Percentiles rank a stretch among this genome's conserved stretches.
Evolutionary conservation across 1,140 invertebrate genomes (phyloP).

Genomic region (Hyposmocoma kahamanoa): DNA sequence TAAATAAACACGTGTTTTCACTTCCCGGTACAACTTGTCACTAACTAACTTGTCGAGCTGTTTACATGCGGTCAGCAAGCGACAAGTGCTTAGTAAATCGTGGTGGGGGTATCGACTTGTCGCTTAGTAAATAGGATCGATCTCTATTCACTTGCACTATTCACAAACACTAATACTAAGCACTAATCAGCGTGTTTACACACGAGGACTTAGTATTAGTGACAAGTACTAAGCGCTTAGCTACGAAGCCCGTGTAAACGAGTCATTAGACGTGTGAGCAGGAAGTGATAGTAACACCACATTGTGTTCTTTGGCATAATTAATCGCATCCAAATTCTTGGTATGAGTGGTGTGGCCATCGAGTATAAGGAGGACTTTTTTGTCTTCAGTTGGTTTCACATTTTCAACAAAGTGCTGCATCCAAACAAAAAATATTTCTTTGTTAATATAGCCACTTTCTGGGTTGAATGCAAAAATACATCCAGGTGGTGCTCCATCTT

Average conservation of each 20-base stretch:
- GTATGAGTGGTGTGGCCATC: conserved; percentile 35
- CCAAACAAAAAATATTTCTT: conserved; percentile 4
- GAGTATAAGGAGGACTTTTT: conserved; percentile 26
- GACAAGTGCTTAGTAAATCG: conserved; percentile 4
- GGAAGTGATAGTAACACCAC: neutral
- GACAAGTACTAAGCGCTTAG: neutral
- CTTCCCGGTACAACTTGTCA: conserved; percentile 2
- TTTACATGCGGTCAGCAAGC: conserved; percentile 5
- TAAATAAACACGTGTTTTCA: neutral
- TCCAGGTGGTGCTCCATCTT: conserved; percentile 16
- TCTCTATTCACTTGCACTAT: conserved; percentile 1
- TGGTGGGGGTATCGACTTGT: conserved; percentile 5
- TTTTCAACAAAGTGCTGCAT: conserved; percentile 1
- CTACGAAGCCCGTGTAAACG: neutral
- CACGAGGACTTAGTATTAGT: neutral
- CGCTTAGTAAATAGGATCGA: conserved; percentile 5
- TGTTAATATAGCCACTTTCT: conserved; percentile 1
- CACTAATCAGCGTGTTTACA: neutral
- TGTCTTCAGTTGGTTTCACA: conserved; percentile 20
- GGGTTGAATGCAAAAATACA: neutral
- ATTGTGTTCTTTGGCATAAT: conserved; percentile 18
- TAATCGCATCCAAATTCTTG: conserved; percentile 29
- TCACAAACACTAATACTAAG: conserved; percentile 3
- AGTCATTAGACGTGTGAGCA: neutral
- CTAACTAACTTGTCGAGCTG: conserved; percentile 5